Percentiles rank a stretch among this genome's conserved stretches.
Conservation (phyloP, 2,797 vertebrate species). For the Amphiprion clarkii region DNA sequence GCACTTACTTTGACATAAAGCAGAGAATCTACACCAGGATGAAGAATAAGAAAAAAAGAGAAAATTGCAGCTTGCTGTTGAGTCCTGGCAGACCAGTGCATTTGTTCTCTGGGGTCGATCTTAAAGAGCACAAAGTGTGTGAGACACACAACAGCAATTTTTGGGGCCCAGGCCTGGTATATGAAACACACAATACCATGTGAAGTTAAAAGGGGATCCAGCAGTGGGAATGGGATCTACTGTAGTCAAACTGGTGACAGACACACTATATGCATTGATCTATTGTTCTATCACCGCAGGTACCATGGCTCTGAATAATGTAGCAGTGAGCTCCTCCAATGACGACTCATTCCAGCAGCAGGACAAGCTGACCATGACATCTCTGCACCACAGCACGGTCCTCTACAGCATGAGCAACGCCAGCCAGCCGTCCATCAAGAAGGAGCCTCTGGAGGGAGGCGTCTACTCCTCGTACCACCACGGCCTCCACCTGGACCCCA, state of each 20-base stretch:
- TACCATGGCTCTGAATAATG: slow-evolving; percentile 87
- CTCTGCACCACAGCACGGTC: slow-evolving; percentile 90
- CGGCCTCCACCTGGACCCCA: slow-evolving; percentile 92
- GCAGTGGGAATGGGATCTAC: slow-evolving; percentile 15
- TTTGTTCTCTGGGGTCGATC: slow-evolving; percentile 50
- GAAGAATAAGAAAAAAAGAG: slow-evolving; percentile 47
- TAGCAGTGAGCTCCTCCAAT: slow-evolving; percentile 81
- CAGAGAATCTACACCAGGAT: slow-evolving; percentile 67
- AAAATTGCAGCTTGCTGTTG: slow-evolving; percentile 57
- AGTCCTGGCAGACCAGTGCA: slow-evolving; percentile 45
- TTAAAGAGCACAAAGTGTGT: slow-evolving; percentile 62
- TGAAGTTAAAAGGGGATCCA: slow-evolving; percentile 26
- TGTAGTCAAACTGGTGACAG: slow-evolving; percentile 6
- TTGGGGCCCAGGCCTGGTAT: slow-evolving; percentile 39
- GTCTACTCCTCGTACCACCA: slow-evolving; percentile 88
- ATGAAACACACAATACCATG: slow-evolving; percentile 34
- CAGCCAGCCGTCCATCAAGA: slow-evolving; percentile 90
- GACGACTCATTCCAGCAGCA: slow-evolving; percentile 90
- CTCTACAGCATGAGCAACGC: slow-evolving; percentile 92
- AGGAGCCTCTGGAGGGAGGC: slow-evolving; percentile 94
- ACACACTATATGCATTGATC: slow-evolving; percentile 42
- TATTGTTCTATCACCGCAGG: slow-evolving; percentile 78
- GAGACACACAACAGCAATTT: slow-evolving; percentile 68
- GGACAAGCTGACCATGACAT: slow-evolving; percentile 92
- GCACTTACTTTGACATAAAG: slow-evolving; percentile 72